Evolutionary conservation across 2,888 invertebrate genomes (phyloP).

Genomic region (Mythimna vitellina): DNA sequence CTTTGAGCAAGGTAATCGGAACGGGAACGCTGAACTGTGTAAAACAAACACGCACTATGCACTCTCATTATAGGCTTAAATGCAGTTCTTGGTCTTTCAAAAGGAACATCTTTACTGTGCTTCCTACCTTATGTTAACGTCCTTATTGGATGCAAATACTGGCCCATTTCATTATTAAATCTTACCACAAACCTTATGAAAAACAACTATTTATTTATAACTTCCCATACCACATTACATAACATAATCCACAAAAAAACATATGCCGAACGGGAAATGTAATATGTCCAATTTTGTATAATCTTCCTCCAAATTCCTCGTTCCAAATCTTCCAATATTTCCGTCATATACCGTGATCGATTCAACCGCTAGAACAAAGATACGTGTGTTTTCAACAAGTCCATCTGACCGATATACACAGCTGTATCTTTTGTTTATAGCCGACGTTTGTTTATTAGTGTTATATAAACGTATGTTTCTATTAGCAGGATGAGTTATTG

Average conservation of each 20-base stretch:
- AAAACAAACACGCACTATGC: too few species aligned
- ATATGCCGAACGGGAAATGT: background rate
- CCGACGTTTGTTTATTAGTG: slow-evolving; percentile 41
- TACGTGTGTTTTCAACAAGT: slow-evolving; percentile 56
- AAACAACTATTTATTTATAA: background rate
- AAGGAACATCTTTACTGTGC: background rate
- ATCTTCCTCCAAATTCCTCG: slow-evolving; percentile 26
- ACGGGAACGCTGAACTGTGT: too few species aligned
- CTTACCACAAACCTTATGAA: background rate
- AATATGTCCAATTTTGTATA: slow-evolving; percentile 3
- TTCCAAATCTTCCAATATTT: slow-evolving; percentile 24
- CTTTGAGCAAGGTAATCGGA: too few species aligned
- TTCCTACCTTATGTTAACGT: background rate
- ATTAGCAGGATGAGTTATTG: slow-evolving; percentile 40
- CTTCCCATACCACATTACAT: background rate
- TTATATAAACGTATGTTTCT: slow-evolving; percentile 42
- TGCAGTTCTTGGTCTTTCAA: background rate
- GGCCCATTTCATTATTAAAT: background rate
- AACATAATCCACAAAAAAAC: background rate
- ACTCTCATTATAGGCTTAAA: too few species aligned
- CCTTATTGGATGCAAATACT: background rate
- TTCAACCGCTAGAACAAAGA: slow-evolving; percentile 34
- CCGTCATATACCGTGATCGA: slow-evolving; percentile 33
- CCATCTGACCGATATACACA: slow-evolving; percentile 58
- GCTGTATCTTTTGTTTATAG: slow-evolving; percentile 36